Percentiles rank a stretch among this genome's conserved stretches.
Conservation (phyloP, 2,888 invertebrate genomes). For the Hermodice carunculata region DNA sequence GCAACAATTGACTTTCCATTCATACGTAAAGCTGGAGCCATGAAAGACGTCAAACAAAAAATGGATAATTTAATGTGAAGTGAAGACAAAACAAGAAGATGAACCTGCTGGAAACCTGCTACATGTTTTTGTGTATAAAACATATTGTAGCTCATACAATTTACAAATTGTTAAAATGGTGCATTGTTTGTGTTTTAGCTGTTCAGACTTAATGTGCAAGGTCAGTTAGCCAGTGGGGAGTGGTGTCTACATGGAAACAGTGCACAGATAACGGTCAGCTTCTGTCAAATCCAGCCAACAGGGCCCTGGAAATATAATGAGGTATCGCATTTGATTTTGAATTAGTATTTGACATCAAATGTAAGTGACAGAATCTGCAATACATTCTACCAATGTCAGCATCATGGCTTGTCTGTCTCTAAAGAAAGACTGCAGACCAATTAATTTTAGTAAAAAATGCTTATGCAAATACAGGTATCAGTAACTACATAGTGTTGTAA, state of each 20-base stretch:
- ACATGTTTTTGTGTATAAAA: not conserved
- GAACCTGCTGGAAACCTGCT: too few species aligned
- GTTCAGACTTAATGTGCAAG: conserved; percentile 91
- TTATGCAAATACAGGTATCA: too few species aligned
- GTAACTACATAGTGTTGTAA: too few species aligned
- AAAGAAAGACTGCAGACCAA: not conserved
- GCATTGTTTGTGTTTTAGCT: conserved; percentile 73
- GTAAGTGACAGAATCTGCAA: not conserved
- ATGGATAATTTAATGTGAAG: too few species aligned
- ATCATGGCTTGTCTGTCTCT: not conserved
- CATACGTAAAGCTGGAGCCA: too few species aligned
- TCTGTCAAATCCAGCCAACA: conserved; percentile 91
- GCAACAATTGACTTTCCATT: too few species aligned
- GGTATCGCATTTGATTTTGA: conserved; percentile 49
- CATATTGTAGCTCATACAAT: not conserved
- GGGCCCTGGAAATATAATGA: conserved; percentile 96
- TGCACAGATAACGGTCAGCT: conserved; percentile 75
- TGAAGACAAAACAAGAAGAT: too few species aligned
- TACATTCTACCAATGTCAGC: not conserved
- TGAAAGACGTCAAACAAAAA: too few species aligned
- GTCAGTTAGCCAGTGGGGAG: conserved; percentile 96
- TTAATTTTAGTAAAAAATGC: too few species aligned
- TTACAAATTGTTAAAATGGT: not conserved
- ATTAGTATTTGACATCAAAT: not conserved
- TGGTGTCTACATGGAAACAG: conserved; percentile 86